phyloP scores from a whole-genome alignment of 2,888 invertebrate species.

The Netelia fuscicornis region DNA sequence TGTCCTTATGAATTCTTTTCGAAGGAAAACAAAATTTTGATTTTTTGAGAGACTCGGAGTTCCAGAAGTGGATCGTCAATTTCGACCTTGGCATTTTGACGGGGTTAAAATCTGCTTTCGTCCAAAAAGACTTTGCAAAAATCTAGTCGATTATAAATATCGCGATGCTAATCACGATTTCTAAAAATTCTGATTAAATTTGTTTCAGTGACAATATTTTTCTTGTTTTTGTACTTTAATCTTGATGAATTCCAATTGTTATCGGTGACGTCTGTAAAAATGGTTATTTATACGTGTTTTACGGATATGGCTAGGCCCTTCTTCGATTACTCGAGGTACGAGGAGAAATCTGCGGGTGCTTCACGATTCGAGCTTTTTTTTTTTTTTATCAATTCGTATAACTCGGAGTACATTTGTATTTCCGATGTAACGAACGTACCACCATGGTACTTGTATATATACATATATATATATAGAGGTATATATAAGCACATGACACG shows the following conservation, averaged over 20 bases:
- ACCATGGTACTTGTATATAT: constrained; percentile 19
- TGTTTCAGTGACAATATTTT: too few species aligned
- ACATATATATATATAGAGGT: neutral
- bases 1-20: too few species aligned
- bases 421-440: constrained; percentile 37
- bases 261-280: constrained; percentile 6
- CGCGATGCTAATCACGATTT: too few species aligned
- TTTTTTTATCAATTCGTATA: constrained; percentile 39
- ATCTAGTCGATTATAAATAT: too few species aligned
- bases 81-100: too few species aligned
- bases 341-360: constrained; percentile 64
- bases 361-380: constrained; percentile 49
- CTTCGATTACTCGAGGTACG: constrained; percentile 28
- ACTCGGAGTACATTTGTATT: constrained; percentile 20
- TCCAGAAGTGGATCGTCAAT: too few species aligned
- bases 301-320: constrained; percentile 13
- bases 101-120: too few species aligned
- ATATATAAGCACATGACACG: constrained; percentile 54
- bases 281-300: constrained; percentile 10
- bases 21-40: too few species aligned
- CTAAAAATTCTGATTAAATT: too few species aligned
- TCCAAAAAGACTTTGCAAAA: too few species aligned
- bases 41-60: too few species aligned
- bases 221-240: neutral
- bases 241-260: neutral